Evolutionary conservation across 2,113 vertebrate species (phyloP).

Genomic region (Cryptotis parvus): DNA sequence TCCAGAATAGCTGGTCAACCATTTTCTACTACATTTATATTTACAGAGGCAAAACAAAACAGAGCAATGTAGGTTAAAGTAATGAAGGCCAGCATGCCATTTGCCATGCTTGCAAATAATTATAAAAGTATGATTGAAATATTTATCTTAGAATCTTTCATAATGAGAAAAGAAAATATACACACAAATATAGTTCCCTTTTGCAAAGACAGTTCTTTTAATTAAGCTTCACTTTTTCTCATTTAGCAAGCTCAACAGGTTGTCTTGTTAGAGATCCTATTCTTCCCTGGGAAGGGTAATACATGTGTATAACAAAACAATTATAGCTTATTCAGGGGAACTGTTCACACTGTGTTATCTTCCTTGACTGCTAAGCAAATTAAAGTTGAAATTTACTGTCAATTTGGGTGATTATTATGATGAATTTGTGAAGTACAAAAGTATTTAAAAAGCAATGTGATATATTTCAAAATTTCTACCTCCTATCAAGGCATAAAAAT

Average conservation of each 20-base stretch:
- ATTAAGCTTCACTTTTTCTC: slow-evolving; percentile 25
- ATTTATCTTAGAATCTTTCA: slow-evolving; percentile 16
- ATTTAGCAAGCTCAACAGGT: slow-evolving; percentile 37
- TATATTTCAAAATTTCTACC: slow-evolving; percentile 61
- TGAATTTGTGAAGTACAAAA: slow-evolving; percentile 55
- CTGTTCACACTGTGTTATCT: slow-evolving; percentile 45
- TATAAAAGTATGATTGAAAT: background rate
- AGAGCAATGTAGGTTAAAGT: fast-evolving
- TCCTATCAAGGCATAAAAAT: slow-evolving; percentile 61
- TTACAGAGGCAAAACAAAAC: slow-evolving; percentile 51
- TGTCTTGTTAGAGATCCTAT: slow-evolving; percentile 3
- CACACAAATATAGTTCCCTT: slow-evolving; percentile 15
- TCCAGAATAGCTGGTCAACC: background rate
- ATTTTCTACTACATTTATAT: slow-evolving; percentile 63
- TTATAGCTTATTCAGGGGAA: slow-evolving; percentile 47
- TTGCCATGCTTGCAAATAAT: background rate
- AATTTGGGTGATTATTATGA: slow-evolving; percentile 49
- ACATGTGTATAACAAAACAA: slow-evolving; percentile 64
- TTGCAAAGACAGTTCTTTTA: slow-evolving; percentile 1
- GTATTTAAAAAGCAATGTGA: slow-evolving; percentile 60
- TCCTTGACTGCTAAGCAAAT: slow-evolving; percentile 67
- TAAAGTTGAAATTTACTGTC: slow-evolving; percentile 72
- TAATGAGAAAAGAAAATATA: slow-evolving; percentile 37
- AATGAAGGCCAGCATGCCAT: background rate
- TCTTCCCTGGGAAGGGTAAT: slow-evolving; percentile 54